Percentiles rank a stretch among this genome's conserved stretches.
These are phyloP conservation scores for Gymnoscopelus braueri DNA, from an alignment of 2,797 vertebrate genomes.

Conservation along the genomic window DNA sequence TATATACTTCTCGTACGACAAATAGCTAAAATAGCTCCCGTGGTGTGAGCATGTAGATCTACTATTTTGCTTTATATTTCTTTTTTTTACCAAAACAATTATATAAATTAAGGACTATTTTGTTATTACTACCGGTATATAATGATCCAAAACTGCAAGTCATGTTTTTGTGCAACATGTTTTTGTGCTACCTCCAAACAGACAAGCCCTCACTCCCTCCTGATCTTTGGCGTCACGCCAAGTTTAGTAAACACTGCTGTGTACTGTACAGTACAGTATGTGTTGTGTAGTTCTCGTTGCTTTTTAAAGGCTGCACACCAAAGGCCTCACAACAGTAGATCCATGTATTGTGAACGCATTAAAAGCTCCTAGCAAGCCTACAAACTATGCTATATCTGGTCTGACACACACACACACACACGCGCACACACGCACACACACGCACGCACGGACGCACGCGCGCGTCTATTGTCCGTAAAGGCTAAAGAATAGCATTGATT, in stretches of 20 bases:
- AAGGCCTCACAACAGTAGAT: constrained; percentile 9
- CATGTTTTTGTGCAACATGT: background rate
- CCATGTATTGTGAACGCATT: background rate
- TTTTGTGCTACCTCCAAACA: background rate
- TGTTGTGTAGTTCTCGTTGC: background rate
- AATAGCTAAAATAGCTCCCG: too few species aligned
- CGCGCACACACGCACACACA: too few species aligned
- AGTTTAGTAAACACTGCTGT: background rate
- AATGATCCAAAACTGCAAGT: too few species aligned
- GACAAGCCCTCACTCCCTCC: background rate
- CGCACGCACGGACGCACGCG: too few species aligned
- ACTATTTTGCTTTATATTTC: too few species aligned
- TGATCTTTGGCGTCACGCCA: background rate
- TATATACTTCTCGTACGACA: too few species aligned
- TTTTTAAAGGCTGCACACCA: constrained; percentile 4
- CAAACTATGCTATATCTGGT: background rate
- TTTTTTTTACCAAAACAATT: too few species aligned
- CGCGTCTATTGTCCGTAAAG: background rate
- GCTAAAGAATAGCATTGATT: constrained; percentile 34
- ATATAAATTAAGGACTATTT: too few species aligned
- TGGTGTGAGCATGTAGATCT: too few species aligned
- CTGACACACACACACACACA: background rate
- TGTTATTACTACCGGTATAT: too few species aligned
- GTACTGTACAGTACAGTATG: background rate
- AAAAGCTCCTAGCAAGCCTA: constrained; percentile 5